Evolutionary conservation across 2,797 vertebrate genomes (phyloP), one percentile per base, ranked within the genome.

Genomic region (Karalla daura): DNA sequence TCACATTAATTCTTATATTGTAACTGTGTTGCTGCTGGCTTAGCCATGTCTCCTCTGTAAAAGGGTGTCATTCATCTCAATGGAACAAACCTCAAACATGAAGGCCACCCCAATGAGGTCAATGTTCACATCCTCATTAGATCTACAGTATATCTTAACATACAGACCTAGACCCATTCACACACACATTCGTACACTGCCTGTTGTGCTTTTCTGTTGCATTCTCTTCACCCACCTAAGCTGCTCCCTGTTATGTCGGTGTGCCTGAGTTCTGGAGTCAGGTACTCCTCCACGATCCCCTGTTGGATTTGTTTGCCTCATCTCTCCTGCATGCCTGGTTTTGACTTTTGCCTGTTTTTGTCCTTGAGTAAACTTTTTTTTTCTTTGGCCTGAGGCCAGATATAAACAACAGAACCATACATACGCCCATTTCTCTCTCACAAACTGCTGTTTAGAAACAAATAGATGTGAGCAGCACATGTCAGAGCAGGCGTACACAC

Each of bases 341-440:
- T 53, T 18, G 11, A 44, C 44, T 33, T 45, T 58, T 23, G 5
- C n/a, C 32, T 20, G 43, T 41, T 43, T 35, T 37, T 5, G 5
- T 53, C 15, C 35, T 40, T 9, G 5, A 37, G 33, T 20, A 30
- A 55, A 65, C 45, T 56, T 32, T 37, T 23, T 43, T 45, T 44
- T 61, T 56, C 14, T 21, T 14, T 7, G 2, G 11, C 28, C 33
- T 9, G 25, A 21, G 13, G 30, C 20, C 17, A 8, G 20, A 33
- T 35, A 32, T 3, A 49, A 18, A 51, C 20, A 32, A 12, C 27
- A 12, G 12, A 28, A 46, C 14, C 9, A 14, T 7, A 21, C 12
- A 21, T 13, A 3, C 0, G 9, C 30, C n/a, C 18, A 23, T 15
- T 21, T 51, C 18, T 5, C 8, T 5, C 30, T 10, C 28, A 32